Conservation (phyloP, 2,888 invertebrate genomes). For the Odontocolon sp. region DNA sequence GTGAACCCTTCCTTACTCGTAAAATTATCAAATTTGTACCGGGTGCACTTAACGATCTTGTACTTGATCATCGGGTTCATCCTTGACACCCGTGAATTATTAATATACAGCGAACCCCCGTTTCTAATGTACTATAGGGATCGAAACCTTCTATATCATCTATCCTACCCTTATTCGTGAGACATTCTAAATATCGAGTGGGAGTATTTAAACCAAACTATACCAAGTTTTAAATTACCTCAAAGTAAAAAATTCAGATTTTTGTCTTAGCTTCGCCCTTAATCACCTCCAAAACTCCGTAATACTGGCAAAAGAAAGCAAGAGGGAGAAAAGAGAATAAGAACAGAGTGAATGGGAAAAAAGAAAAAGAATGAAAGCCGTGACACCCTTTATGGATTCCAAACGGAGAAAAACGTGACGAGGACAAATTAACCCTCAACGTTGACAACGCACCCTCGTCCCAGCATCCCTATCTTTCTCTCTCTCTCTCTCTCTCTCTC, state of each 20-base stretch:
- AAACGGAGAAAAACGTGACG: conserved; percentile 68
- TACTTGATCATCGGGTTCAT: conserved; percentile 48
- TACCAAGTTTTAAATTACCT: too few species aligned
- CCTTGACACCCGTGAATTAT: conserved; percentile 39
- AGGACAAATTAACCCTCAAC: conserved; percentile 71
- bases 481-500: conserved; percentile 22
- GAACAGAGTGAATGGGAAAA: conserved; percentile 16
- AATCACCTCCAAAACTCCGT: too few species aligned
- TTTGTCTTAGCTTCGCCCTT: too few species aligned
- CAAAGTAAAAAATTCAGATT: too few species aligned
- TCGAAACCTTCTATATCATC: background rate
- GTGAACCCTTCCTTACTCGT: conserved; percentile 12
- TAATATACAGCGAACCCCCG: conserved; percentile 31
- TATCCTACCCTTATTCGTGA: conserved; percentile 19
- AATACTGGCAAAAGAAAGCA: too few species aligned
- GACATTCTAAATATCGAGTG: conserved; percentile 49
- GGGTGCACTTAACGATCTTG: conserved; percentile 70
- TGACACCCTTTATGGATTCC: conserved; percentile 56
- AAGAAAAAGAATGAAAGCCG: conserved; percentile 20
- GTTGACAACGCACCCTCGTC: conserved; percentile 53
- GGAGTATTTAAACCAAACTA: conserved; percentile 40
- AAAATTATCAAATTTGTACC: conserved; percentile 58
- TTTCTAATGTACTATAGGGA: background rate
- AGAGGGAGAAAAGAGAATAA: conserved; percentile 31
- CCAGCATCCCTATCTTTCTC: background rate